Evolutionary conservation across 1,140 invertebrate species (phyloP).

Genomic region (Cyrtorhinus lividipennis): DNA sequence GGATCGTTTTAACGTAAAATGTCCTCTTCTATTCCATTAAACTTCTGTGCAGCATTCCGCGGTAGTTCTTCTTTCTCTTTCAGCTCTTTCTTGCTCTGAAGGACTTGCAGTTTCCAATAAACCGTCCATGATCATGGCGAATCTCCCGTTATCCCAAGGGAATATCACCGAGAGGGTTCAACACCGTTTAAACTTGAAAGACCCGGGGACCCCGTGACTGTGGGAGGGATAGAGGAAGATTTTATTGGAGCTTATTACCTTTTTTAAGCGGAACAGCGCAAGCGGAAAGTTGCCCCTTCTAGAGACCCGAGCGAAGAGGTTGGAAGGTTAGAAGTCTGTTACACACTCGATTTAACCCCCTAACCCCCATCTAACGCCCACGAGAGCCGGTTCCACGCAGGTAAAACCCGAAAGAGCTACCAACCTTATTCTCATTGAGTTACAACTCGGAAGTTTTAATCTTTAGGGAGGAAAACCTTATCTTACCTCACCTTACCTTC

Average conservation of each 20-base stretch:
- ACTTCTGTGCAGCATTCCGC: too few species aligned
- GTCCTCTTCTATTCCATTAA: too few species aligned
- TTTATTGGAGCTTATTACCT: background rate
- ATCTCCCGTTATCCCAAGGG: background rate
- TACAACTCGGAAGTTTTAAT: conserved; percentile 2
- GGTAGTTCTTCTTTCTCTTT: too few species aligned
- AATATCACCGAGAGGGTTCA: background rate
- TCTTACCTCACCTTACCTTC: background rate
- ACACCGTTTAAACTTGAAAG: background rate
- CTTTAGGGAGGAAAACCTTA: conserved; percentile 1
- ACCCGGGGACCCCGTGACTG: too few species aligned
- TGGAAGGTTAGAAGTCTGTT: conserved; percentile 5
- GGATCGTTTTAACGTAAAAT: too few species aligned
- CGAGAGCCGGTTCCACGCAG: background rate
- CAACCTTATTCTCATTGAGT: conserved; percentile 3
- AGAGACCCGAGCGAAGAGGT: background rate
- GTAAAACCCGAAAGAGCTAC: background rate
- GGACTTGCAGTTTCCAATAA: too few species aligned
- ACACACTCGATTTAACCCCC: conserved; percentile 9
- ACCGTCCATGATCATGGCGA: too few species aligned
- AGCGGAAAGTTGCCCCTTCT: background rate
- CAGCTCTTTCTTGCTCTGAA: too few species aligned
- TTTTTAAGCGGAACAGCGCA: background rate
- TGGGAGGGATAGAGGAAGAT: too few species aligned
- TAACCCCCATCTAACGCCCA: background rate